Evolutionary conservation across 2,113 vertebrate genomes (phyloP).

Genomic region (Ptilonorhynchus violaceus): DNA sequence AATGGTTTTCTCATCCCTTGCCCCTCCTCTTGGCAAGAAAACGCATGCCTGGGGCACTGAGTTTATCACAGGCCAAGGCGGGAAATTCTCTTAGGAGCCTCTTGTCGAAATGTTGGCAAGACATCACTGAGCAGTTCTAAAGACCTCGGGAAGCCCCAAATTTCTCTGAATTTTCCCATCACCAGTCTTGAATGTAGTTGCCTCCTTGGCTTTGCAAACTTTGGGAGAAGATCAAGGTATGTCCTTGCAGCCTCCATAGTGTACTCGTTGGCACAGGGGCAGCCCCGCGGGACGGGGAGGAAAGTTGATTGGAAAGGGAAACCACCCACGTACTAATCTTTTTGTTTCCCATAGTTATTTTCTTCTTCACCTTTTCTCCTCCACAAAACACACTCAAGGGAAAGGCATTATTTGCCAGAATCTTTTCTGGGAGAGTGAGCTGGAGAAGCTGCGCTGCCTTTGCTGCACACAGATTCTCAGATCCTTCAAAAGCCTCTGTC

Average conservation of each 20-base stretch:
- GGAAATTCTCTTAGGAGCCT: constrained; percentile 32
- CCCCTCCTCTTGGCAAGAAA: constrained; percentile 50
- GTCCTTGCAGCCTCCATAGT: not conserved
- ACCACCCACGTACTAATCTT: not conserved
- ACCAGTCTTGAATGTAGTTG: not conserved
- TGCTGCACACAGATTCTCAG: not conserved
- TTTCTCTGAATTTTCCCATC: constrained; percentile 41
- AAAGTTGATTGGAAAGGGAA: not conserved
- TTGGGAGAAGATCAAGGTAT: constrained; percentile 14
- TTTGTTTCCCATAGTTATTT: not conserved
- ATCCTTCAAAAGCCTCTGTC: constrained; percentile 44
- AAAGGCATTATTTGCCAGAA: constrained; percentile 25
- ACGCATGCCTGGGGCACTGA: not conserved
- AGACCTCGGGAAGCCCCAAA: constrained; percentile 20
- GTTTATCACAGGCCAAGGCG: constrained; percentile 47
- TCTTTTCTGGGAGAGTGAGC: constrained; percentile 48
- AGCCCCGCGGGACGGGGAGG: not conserved
- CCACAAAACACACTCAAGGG: not conserved
- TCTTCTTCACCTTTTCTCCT: not conserved
- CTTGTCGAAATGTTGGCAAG: constrained; percentile 50
- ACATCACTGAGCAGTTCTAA: constrained; percentile 45
- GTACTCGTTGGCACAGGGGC: not conserved
- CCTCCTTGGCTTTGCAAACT: not conserved
- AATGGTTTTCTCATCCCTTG: constrained; percentile 10
- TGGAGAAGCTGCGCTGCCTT: not conserved